Base-by-base conservation (phyloP, 2,113 vertebrate species). In the Ovibos moschatus region DNA sequence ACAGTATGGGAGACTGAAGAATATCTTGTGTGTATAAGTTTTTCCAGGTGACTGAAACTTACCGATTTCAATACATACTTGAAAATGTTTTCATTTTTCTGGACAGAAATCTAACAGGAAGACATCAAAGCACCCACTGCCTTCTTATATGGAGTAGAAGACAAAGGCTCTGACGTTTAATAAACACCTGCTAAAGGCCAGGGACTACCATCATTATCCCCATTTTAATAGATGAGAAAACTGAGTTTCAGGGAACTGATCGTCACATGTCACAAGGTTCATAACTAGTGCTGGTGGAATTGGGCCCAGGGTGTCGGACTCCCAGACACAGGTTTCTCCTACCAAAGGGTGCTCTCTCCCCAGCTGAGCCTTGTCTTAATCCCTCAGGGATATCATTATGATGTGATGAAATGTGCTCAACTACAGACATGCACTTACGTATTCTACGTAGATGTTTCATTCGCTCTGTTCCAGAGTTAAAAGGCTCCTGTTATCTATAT, bases 141-240 rank as follows among this genome's bases (percentile, higher is more conserved):
- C 78, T 47, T 64, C 88, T 40, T 33, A 50, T 28, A 13, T 27
- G 78, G 50, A 91, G 64, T 14, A 60, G 27, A 81, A 28, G 50
- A 79, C 43, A 6, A 21, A 92, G 40, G 28, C 51, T 11, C 40
- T 45, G 60, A 51, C 30, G 2, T 45, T 55, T 11, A 21, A 25
- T 67, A 13, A 84, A 23, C 14, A 12, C 60, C 58, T 64, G 78
- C 81, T 23, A 27, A 53, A 8, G 16, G 60, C 62, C 53, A 16
- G 3, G 2, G 78, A 40, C 58, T 50, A 1, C 17, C 28, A 0
- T 74, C 60, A 7, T 19, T 27, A 1, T 82, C 13, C 87, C 60
- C 50, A 62, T 60, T 96, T 96, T 78, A 67, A 81, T 7, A 83
- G 40, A 47, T 64, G 62, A 94, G 88, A 92, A 96, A 83, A 43